phyloP scores from a whole-genome alignment of 2,888 invertebrate genomes.

The Drosophila yooni region DNA sequence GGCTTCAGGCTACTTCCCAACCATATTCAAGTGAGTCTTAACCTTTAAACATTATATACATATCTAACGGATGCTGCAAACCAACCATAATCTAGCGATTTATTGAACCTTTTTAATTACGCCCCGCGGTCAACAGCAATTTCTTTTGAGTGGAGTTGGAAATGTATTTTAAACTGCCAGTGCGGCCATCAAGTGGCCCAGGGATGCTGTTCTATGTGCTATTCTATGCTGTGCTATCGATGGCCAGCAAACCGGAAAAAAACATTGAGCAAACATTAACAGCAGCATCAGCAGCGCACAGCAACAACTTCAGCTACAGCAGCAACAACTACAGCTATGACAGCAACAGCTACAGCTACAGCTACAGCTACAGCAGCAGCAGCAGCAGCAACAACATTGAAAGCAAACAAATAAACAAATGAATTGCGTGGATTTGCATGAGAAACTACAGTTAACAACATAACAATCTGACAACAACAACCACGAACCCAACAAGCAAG shows the following conservation, averaged over 20 bases:
- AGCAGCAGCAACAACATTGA: conserved; percentile 35
- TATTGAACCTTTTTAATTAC: conserved; percentile 76
- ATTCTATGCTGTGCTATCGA: conserved; percentile 50
- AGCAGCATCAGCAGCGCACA: conserved; percentile 15
- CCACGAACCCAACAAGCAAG: conserved; percentile 23
- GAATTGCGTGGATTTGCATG: conserved; percentile 73
- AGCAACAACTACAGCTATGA: conserved; percentile 24
- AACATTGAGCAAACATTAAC: conserved; percentile 55
- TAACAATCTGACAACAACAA: conserved; percentile 29
- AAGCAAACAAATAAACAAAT: conserved; percentile 52
- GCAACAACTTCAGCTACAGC: conserved; percentile 17
- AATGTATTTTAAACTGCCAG: conserved; percentile 7
- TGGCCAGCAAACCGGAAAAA: conserved; percentile 67
- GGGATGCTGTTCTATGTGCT: conserved; percentile 14
- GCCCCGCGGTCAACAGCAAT: conserved; percentile 59
- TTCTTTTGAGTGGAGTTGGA: conserved; percentile 35
- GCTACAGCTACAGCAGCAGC: conserved; percentile 32
- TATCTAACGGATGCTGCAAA: conserved; percentile 15
- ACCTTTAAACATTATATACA: neutral
- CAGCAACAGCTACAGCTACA: conserved; percentile 32
- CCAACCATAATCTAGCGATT: conserved; percentile 41
- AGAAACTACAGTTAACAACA: conserved; percentile 68
- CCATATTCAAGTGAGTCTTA: neutral
- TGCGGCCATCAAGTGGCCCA: conserved; percentile 25
- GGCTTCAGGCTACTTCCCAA: neutral